Base-by-base conservation (phyloP, 1,140 invertebrate species). In the Hylaeus anthracinus region DNA sequence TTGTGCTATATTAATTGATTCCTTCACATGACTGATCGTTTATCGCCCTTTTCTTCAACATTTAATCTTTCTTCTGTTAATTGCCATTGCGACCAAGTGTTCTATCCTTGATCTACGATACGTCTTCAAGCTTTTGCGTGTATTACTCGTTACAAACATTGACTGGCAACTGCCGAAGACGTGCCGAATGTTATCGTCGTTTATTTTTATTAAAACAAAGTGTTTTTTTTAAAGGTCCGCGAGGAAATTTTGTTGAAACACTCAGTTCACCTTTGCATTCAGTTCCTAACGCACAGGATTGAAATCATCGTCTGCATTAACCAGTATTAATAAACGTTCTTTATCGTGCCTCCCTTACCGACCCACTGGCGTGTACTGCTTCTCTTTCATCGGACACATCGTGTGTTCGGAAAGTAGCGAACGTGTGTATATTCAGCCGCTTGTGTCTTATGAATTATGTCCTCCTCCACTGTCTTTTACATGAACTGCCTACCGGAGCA, bases 401-500 rank as follows among this genome's bases (percentile, higher is more conserved):
- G 12, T n/a, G 15, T 15, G 61, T 67, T 76, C 51, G 12, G 15
- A 37, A 66, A 39, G 5, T 67, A 76, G 41, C 63, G 41, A 70
- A 51, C 60, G 61, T 55, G 70, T 64, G 71, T 79, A 78, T 58
- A 78, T 78, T 78, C 67, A 79, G 43, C 77, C 77, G 77, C 71
- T 79, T 79, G 77, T 79, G 71, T 79, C 72, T 75, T 75, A 81
- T 67, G 39, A 58, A 80, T 76, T 67, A 5, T 26, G 26, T 26
- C 1, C 48, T 41, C n/a, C 53, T 43, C 53, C 48, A 69, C 37
- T 67, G 55, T 26, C 48, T 81, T 76, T 66, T 60, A 76, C 72
- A 63, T 37, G 72, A 69, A 81, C 65, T 65, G 70, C 77, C 61
- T 79, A 73, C 70, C 77, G 61, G 26, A 58, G 48, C 10, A 66